Evolutionary conservation across 1,140 invertebrate genomes (phyloP).

Genomic region (Sipha flava): DNA sequence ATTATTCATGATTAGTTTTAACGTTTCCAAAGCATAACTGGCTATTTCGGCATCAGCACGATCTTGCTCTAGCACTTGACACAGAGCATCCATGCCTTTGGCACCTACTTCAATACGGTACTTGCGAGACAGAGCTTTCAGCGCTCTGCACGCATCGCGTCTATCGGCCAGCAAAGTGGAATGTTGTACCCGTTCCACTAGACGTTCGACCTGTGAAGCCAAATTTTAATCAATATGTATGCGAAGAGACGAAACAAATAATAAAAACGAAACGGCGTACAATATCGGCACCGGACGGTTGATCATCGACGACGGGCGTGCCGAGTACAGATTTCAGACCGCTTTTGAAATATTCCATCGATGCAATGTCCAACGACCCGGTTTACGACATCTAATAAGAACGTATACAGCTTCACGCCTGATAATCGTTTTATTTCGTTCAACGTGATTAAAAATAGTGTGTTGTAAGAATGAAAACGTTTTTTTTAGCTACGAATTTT

Average conservation of each 20-base stretch:
- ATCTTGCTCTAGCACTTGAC: slow-evolving; percentile 69
- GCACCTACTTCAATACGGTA: slow-evolving; percentile 93
- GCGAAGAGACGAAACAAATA: background rate
- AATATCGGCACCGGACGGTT: slow-evolving; percentile 71
- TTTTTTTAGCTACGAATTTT: too few species aligned
- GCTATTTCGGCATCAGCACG: slow-evolving; percentile 84
- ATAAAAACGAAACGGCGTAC: slow-evolving; percentile 47
- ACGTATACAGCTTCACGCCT: too few species aligned
- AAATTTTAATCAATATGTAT: slow-evolving; percentile 16
- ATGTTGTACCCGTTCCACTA: slow-evolving; percentile 83
- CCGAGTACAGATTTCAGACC: slow-evolving; percentile 82
- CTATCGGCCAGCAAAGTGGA: slow-evolving; percentile 90
- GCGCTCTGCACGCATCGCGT: slow-evolving; percentile 87
- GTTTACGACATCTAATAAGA: background rate
- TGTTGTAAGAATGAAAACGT: too few species aligned
- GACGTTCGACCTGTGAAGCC: slow-evolving; percentile 68
- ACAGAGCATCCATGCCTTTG: slow-evolving; percentile 81
- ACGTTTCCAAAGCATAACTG: slow-evolving; percentile 80
- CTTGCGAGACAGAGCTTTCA: slow-evolving; percentile 88
- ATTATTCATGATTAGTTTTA: slow-evolving; percentile 81
- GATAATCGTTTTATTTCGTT: too few species aligned
- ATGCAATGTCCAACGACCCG: background rate
- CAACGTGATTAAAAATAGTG: too few species aligned
- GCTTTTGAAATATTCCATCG: slow-evolving; percentile 80
- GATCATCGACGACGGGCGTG: slow-evolving; percentile 60